phyloP scores from a whole-genome alignment of 2,113 vertebrate species.

The Leucosticte australis region DNA sequence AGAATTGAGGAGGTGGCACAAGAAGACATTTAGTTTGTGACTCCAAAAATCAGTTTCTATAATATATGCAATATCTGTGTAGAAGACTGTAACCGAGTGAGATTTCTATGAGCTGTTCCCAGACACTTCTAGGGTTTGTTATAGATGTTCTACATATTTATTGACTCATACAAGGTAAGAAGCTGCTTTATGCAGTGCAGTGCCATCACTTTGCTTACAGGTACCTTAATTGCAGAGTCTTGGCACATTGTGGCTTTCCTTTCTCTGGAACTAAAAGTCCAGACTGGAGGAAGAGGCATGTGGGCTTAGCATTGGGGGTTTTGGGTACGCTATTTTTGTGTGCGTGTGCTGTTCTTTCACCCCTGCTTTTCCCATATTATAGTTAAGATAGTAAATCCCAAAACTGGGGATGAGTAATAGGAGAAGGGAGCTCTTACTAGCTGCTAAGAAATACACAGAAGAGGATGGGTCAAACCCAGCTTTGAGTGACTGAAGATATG shows the following conservation, averaged over 20 bases:
- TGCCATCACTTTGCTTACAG: neutral
- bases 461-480: neutral
- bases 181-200: neutral
- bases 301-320: neutral
- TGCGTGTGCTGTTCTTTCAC: neutral
- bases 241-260: neutral
- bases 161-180: neutral
- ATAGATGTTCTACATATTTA: neutral
- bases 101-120: neutral
- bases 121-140: neutral
- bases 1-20: neutral
- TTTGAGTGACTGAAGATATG: neutral
- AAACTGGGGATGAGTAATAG: neutral
- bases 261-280: neutral
- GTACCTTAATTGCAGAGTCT: neutral
- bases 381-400: neutral
- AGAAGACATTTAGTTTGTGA: neutral
- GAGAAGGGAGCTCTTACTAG: neutral
- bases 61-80: neutral
- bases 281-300: neutral
- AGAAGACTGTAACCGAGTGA: neutral
- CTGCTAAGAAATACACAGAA: neutral
- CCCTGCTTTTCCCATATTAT: neutral
- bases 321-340: too few relatives aligned
- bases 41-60: neutral